Percentiles rank a stretch among this genome's conserved stretches.
Evolutionary conservation across 2,888 invertebrate genomes (phyloP).

Genomic region (Polyommatus iphigenia): DNA sequence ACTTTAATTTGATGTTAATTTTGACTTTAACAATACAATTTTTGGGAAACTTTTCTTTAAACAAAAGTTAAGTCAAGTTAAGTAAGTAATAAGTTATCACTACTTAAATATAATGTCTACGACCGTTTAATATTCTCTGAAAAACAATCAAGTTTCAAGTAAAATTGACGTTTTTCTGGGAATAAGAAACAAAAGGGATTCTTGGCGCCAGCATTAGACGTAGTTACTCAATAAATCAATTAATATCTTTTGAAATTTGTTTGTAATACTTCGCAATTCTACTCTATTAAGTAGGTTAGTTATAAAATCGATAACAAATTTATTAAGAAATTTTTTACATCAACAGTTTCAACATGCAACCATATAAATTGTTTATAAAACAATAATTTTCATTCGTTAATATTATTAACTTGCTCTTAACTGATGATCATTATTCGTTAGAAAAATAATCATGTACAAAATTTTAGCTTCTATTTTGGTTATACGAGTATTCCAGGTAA

Average conservation of each 20-base stretch:
- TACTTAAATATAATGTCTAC: too few relatives aligned
- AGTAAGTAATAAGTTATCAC: too few relatives aligned
- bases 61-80: too few relatives aligned
- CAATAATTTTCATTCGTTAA: neutral
- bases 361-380: slow-evolving; percentile 7
- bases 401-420: neutral
- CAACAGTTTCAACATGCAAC: slow-evolving; percentile 1
- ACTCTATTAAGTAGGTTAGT: neutral
- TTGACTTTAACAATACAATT: too few relatives aligned
- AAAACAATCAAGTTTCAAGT: too few relatives aligned
- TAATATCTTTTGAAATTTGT: neutral
- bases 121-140: too few relatives aligned
- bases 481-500: slow-evolving; percentile 9
- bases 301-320: neutral
- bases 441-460: slow-evolving; percentile 14
- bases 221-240: neutral
- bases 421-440: neutral
- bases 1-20: too few relatives aligned
- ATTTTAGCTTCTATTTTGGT: neutral
- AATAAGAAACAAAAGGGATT: too few relatives aligned
- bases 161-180: too few relatives aligned
- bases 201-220: too few relatives aligned
- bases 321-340: slow-evolving; percentile 23
- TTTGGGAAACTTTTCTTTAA: too few relatives aligned
- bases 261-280: neutral